Evolutionary conservation across 2,113 vertebrate species (phyloP), one percentile per base, ranked within the genome.

Genomic region (Agapornis roseicollis): DNA sequence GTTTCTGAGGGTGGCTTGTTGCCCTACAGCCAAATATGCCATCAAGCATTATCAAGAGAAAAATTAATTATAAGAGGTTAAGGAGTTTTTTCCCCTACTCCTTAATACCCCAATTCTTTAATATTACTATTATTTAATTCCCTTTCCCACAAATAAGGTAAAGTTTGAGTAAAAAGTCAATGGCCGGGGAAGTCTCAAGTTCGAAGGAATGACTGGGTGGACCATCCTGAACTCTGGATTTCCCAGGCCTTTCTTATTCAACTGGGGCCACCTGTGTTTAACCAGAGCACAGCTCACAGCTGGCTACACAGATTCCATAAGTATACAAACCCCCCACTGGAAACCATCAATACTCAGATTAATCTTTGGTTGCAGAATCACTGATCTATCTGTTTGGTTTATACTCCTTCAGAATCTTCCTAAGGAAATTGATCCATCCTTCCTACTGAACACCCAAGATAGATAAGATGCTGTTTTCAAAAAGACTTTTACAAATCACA

Each of bases 401-500:
- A 56, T 14, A 33, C 13, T 39, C 50, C 42, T 80, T 91, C 50
- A 88, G 49, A 82, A 63, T 47, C 64, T 83, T 87, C 94, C 80
- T 55, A 1, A 60, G 96, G 84, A 95, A 97, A 97, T 86, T 74
- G 94, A 90, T 97, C 20, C 2, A 19, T 46, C 81, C 92, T 93
- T 92, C 27, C 44, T 9, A 7, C 85, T 85, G 85, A 77, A 72
- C 86, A 49, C 63, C 44, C 18, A 39, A 91, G 96, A 97, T 4
- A 78, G 93, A 95, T 27, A 96, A 79, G 60, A 93, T 56, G 87
- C 71, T 92, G 89, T 81, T 97, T 94, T 94, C 92, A 92, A 86
- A 44, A 41, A 88, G 90, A 90, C 93, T 97, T 97, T 94, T 95
- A 96, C 89, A 95, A 97, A 97, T 96, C 96, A 84, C 95, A 92